These are phyloP conservation scores for Sturmia bella DNA, from an alignment of 2,888 invertebrate species.

Conservation along the genomic window DNA sequence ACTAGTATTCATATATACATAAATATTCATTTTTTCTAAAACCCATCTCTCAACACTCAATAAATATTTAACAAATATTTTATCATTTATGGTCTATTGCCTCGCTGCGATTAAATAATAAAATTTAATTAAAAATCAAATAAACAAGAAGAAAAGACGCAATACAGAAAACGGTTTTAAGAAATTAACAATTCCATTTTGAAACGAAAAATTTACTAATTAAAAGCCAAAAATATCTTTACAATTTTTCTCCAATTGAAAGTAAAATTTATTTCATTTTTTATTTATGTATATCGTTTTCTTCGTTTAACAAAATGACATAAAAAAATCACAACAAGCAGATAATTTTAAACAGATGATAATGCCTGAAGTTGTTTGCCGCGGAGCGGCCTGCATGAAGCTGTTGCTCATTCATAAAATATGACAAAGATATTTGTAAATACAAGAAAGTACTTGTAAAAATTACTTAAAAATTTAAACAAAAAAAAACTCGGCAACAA, in stretches of 20 bases:
- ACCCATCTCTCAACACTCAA: conserved; percentile 22
- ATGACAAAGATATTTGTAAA: conserved; percentile 29
- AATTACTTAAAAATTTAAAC: background rate
- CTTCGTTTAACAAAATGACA: conserved; percentile 48
- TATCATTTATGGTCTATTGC: conserved; percentile 58
- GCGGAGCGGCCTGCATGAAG: too few relatives aligned
- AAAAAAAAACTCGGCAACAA: conserved; percentile 6
- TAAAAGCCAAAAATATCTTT: conserved; percentile 31
- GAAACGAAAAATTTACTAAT: conserved; percentile 16
- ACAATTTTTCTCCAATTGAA: background rate
- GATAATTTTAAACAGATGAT: conserved; percentile 12
- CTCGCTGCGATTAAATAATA: conserved; percentile 52
- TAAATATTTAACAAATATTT: conserved; percentile 38
- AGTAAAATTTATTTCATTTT: conserved; percentile 33
- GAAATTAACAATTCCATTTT: conserved; percentile 45
- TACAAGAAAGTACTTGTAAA: conserved; percentile 2
- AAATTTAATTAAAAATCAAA: conserved; percentile 45
- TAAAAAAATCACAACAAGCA: conserved; percentile 21
- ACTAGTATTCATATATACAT: background rate
- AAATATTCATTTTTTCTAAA: background rate
- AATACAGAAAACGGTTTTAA: conserved; percentile 2
- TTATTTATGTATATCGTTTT: conserved; percentile 29
- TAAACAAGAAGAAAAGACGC: conserved; percentile 20
- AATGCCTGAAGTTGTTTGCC: conserved; percentile 4
- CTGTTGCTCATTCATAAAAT: conserved; percentile 25